Percentiles rank a stretch among this genome's conserved stretches.
Conservation (phyloP, 2,888 invertebrate genomes). For the Drosophila differens region DNA sequence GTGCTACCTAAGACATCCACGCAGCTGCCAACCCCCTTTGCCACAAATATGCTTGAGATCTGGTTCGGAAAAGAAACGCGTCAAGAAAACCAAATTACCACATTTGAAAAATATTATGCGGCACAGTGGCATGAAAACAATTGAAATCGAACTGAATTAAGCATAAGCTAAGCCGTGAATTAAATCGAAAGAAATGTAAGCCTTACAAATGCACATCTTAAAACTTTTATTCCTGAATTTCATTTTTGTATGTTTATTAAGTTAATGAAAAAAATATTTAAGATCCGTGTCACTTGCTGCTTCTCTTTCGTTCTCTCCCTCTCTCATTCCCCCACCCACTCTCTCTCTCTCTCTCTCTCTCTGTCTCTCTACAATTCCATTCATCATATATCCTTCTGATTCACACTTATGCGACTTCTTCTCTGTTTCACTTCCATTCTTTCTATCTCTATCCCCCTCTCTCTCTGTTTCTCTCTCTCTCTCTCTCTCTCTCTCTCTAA, state of each 20-base stretch:
- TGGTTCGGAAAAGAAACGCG: conserved; percentile 20
- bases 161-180: background rate
- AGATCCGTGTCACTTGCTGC: background rate
- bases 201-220: background rate
- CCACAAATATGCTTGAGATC: background rate
- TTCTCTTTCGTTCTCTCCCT: background rate
- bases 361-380: background rate
- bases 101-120: conserved; percentile 52
- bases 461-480: background rate
- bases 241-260: background rate
- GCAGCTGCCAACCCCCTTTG: background rate
- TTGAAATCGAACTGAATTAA: background rate
- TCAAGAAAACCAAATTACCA: conserved; percentile 71
- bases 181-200: background rate
- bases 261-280: background rate
- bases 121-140: conserved; percentile 39
- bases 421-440: background rate
- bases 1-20: conserved; percentile 39
- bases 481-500: background rate
- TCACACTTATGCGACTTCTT: background rate
- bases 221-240: background rate
- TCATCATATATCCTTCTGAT: background rate
- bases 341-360: background rate
- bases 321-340: background rate
- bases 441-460: background rate